Conservation (phyloP, 1,140 invertebrate genomes). For the Achatina immaculata region DNA sequence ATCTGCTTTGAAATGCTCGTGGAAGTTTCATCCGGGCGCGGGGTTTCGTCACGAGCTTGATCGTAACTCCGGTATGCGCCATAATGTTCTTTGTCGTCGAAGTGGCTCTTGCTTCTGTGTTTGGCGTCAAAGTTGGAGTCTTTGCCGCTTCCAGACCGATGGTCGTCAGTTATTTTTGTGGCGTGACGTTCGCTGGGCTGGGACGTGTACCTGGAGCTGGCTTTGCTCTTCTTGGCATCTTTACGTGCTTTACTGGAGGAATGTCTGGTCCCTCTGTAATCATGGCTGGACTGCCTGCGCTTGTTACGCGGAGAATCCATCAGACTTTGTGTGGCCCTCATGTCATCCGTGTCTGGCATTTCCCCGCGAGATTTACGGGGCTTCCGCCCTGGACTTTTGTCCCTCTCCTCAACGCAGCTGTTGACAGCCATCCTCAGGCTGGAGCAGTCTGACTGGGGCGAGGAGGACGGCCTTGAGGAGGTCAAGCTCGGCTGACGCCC, state of each 20-base stretch:
- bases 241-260: background rate
- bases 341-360: background rate
- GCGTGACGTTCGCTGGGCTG: background rate
- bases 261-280: background rate
- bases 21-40: background rate
- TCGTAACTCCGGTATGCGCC: background rate
- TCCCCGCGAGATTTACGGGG: background rate
- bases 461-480: background rate
- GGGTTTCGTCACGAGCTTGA: background rate
- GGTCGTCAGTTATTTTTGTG: background rate
- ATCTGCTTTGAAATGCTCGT: background rate
- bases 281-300: background rate
- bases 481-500: background rate
- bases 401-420: background rate
- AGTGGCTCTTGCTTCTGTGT: background rate
- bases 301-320: background rate
- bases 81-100: background rate
- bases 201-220: background rate
- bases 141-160: background rate
- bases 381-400: background rate
- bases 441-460: background rate
- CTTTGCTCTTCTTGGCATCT: background rate
- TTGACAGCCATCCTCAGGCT: background rate
- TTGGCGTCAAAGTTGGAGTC: background rate
- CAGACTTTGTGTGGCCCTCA: background rate